Conservation (phyloP, 2,797 vertebrate species). For the Enteromius argenteus region DNA sequence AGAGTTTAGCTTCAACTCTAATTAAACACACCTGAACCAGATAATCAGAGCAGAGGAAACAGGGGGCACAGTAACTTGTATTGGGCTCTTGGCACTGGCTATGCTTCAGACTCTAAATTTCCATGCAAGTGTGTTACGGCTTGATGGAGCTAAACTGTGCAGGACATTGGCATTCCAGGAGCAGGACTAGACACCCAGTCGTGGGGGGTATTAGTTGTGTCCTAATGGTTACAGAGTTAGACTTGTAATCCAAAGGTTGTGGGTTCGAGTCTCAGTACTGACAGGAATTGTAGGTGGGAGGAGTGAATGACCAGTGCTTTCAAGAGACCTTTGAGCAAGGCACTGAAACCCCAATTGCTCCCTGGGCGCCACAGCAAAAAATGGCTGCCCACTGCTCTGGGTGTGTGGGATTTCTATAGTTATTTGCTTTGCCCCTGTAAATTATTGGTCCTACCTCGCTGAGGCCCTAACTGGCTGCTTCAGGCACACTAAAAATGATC, state of each 20-base stretch:
- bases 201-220: background rate
- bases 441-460: background rate
- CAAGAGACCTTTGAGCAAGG: background rate
- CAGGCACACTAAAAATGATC: background rate
- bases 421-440: conserved; percentile 1
- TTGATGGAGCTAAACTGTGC: background rate
- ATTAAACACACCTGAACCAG: background rate
- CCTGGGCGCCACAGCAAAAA: background rate
- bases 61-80: background rate
- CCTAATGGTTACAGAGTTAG: background rate
- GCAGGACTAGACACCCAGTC: background rate
- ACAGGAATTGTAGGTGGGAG: background rate
- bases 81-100: background rate
- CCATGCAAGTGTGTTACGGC: background rate
- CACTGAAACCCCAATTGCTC: background rate
- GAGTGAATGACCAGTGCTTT: background rate
- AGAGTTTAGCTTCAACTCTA: background rate
- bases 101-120: background rate
- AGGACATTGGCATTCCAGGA: background rate
- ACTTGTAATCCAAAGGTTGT: background rate
- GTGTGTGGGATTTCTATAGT: background rate
- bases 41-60: background rate
- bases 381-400: background rate
- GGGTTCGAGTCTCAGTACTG: background rate
- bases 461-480: background rate